Conservation (phyloP, 2,888 invertebrate species). For the Tanytarsus gracilentus region DNA sequence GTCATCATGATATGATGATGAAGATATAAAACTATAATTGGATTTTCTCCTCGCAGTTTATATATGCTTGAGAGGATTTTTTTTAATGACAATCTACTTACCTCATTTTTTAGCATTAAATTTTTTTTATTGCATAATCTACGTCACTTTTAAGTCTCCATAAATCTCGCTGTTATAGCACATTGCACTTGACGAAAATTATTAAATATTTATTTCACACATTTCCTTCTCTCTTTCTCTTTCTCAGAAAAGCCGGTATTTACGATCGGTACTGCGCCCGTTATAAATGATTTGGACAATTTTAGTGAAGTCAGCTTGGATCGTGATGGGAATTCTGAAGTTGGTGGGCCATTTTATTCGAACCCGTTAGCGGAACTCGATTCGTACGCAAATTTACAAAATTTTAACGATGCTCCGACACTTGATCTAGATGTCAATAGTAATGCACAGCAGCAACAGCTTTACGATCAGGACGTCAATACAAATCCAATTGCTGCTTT, state of each 20-base stretch:
- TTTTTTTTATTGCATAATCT: background rate
- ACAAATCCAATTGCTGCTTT: slow-evolving; percentile 46
- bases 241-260: slow-evolving; percentile 23
- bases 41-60: too few relatives aligned
- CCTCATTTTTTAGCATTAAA: too few relatives aligned
- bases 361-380: slow-evolving; percentile 29
- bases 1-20: too few relatives aligned
- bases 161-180: background rate
- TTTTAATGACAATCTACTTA: too few relatives aligned
- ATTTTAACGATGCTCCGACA: slow-evolving; percentile 31
- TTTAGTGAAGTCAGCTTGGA: slow-evolving; percentile 47
- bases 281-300: slow-evolving; percentile 42
- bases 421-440: background rate
- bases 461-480: slow-evolving; percentile 9
- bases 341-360: slow-evolving; percentile 35
- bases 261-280: slow-evolving; percentile 15
- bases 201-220: background rate
- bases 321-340: slow-evolving; percentile 34
- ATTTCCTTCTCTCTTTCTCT: background rate
- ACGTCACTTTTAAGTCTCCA: background rate
- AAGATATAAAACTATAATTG: too few relatives aligned
- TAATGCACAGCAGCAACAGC: background rate
- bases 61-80: too few relatives aligned
- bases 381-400: slow-evolving; percentile 16
- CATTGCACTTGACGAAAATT: background rate